Evolutionary conservation across 2,113 vertebrate species (phyloP).

Genomic region (Indicator indicator): DNA sequence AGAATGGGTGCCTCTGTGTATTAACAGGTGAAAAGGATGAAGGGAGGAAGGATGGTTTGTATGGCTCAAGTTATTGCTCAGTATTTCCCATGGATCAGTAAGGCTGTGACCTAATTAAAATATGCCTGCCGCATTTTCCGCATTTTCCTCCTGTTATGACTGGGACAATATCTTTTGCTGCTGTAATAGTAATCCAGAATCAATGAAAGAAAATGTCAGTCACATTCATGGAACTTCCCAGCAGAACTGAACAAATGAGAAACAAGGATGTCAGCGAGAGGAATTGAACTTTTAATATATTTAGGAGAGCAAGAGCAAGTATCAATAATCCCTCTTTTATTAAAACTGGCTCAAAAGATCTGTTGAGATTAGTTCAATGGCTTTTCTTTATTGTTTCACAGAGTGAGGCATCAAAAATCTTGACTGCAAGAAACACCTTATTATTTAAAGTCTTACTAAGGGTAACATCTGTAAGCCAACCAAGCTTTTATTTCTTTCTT

Average conservation of each 20-base stretch:
- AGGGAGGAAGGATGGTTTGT: background rate
- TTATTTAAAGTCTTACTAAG: background rate
- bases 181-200: constrained; percentile 13
- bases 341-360: constrained; percentile 56
- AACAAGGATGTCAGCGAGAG: background rate
- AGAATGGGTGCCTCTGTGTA: rapidly evolving
- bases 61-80: background rate
- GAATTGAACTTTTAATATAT: constrained; percentile 53
- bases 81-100: background rate
- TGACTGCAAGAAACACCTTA: background rate
- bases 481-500: background rate
- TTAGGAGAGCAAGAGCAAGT: constrained; percentile 13
- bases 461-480: background rate
- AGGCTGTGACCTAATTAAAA: background rate
- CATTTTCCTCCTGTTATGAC: background rate
- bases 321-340: constrained; percentile 57
- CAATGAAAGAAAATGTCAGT: constrained; percentile 9
- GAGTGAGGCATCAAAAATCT: constrained; percentile 18
- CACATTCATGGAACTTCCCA: constrained; percentile 20
- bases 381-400: constrained; percentile 36
- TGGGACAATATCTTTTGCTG: constrained; percentile 3
- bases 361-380: background rate
- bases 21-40: background rate
- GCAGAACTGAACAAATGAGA: constrained; percentile 14
- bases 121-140: background rate